Evolutionary conservation across 2,113 vertebrate species (phyloP).

Genomic region (Bubo scandiacus): DNA sequence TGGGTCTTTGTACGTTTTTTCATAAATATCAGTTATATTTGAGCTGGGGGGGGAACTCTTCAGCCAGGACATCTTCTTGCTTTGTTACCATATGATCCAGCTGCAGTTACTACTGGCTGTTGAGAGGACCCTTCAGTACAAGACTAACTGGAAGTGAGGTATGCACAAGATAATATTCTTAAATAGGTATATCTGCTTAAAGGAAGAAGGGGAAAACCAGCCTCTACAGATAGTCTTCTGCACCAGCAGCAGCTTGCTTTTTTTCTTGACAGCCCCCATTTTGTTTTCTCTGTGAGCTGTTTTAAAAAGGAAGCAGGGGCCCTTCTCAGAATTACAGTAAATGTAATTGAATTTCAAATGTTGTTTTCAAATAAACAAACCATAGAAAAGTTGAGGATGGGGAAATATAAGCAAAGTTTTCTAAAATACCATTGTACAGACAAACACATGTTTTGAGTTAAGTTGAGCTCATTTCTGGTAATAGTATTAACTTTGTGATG

Average conservation of each 20-base stretch:
- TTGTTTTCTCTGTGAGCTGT: not conserved
- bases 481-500: conserved; percentile 33
- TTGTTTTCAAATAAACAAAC: conserved; percentile 43
- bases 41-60: fast-evolving
- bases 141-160: not conserved
- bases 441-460: conserved; percentile 51
- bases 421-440: not conserved
- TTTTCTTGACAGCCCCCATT: not conserved
- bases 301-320: conserved; percentile 6
- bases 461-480: conserved; percentile 48
- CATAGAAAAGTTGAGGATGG: not conserved
- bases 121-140: not conserved
- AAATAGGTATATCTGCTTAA: not conserved
- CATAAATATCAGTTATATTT: not conserved
- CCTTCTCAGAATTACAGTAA: not conserved
- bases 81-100: not conserved
- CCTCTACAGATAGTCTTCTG: not conserved
- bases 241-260: not conserved
- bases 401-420: not conserved
- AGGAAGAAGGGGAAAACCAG: not conserved
- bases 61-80: not conserved
- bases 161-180: not conserved
- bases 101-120: not conserved
- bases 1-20: not conserved
- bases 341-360: conserved; percentile 38